Percentiles rank a stretch among this genome's conserved stretches.
These are phyloP conservation scores for Alauda arvensis DNA, from an alignment of 2,797 vertebrate genomes.

Conservation along the genomic window DNA sequence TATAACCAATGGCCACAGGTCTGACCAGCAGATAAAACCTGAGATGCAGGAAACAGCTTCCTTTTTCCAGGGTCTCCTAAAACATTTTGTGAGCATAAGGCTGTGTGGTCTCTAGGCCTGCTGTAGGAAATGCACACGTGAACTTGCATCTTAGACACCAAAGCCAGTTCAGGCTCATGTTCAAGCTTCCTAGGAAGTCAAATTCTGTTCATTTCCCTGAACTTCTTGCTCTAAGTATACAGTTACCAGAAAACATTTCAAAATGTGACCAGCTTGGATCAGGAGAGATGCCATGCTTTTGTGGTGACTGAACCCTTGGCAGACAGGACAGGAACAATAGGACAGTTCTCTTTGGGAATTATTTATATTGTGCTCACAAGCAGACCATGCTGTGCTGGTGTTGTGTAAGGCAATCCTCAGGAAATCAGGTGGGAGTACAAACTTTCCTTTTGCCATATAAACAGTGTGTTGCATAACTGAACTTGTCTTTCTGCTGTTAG, in stretches of 20 bases:
- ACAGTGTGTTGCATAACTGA: constrained; percentile 14
- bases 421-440: constrained; percentile 34
- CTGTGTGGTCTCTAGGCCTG: neutral
- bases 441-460: neutral
- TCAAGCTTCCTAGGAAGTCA: neutral
- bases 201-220: constrained; percentile 13
- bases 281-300: constrained; percentile 25
- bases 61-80: neutral
- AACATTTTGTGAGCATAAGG: neutral
- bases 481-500: neutral
- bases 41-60: neutral
- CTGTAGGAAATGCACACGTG: neutral
- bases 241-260: constrained; percentile 41
- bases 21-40: neutral
- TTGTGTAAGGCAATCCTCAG: constrained; percentile 17
- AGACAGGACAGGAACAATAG: neutral
- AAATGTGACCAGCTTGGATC: constrained; percentile 18
- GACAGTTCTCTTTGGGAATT: neutral
- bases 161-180: neutral
- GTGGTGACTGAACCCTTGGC: constrained; percentile 15
- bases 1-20: neutral
- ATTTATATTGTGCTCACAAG: constrained; percentile 10
- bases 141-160: neutral
- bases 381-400: neutral
- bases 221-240: neutral